Evolutionary conservation across 2,888 invertebrate genomes (phyloP), one percentile per base, ranked within the genome.

Genomic region (Biston betularia): DNA sequence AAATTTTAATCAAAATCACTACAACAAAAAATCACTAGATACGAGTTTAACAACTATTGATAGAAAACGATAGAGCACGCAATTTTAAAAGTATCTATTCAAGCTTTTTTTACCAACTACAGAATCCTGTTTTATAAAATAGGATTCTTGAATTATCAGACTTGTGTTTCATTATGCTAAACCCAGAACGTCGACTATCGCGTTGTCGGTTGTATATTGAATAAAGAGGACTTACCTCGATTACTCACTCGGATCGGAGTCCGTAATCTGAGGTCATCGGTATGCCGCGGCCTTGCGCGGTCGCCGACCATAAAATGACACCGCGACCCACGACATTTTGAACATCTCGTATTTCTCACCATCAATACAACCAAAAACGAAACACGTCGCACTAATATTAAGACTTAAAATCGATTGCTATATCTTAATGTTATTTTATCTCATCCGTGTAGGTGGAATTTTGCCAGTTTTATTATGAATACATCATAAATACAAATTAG

Each of bases 281-380:
- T 84, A 87, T 87, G 83, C 75, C 75, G 82, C 89, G 93, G 91
- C 93, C 93, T 93, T 93, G 93, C 86, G 81, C 89, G 92, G 93
- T 90, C 93, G 88, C 89, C 89, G 92, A 87, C 89, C 91, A 89
- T 54, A 83, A 80, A 78, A 75, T 86, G 85, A 87, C 86, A 85
- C 85, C 75, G 68, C 84, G 86, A 87, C 83, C 86, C 82, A 85
- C 83, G 87, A 85, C 85, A 90, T 90, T 89, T 86, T 67, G 71
- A 80, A 80, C 74, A 74, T 78, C 74, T 82, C 77, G 73, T 73
- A 70, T 76, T 74, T 76, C 71, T 68, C 38, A 57, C n/a, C 70
- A 72, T 73, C 67, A 74, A 73, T 60, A 54, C 66, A 74, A 61
- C 45, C 61, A 40, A 84, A 73, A 73, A 65, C 63, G 61, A 59